Evolutionary conservation across 2,888 invertebrate genomes (phyloP).

Genomic region (Globia sparganii): DNA sequence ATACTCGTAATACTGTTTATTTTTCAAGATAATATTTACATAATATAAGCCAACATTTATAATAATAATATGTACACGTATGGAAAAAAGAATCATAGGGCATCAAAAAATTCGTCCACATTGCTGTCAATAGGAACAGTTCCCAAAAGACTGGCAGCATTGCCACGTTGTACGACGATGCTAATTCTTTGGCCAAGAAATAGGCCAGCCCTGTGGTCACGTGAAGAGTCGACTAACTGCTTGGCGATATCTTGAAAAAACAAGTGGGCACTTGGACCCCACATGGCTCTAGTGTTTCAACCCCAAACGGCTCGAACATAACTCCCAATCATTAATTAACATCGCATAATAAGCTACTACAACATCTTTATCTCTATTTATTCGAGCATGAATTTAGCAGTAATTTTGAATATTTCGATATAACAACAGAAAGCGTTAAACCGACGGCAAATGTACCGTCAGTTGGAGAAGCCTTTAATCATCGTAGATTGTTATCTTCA

Average conservation of each 20-base stretch:
- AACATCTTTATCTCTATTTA: slow-evolving; percentile 30
- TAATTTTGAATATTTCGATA: slow-evolving; percentile 27
- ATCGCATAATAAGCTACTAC: background rate
- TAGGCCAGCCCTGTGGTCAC: background rate
- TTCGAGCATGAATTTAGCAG: slow-evolving; percentile 28
- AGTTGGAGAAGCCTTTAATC: slow-evolving; percentile 50
- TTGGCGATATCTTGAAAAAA: background rate
- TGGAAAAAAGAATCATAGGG: background rate
- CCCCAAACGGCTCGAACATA: background rate
- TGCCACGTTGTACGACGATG: background rate
- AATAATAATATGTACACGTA: background rate
- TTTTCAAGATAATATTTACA: background rate
- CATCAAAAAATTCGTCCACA: background rate
- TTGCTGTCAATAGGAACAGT: background rate
- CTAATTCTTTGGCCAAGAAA: background rate
- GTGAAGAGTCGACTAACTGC: background rate
- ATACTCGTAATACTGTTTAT: background rate
- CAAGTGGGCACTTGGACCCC: background rate
- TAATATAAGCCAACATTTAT: background rate
- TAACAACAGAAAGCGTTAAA: slow-evolving; percentile 21
- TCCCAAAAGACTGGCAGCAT: background rate
- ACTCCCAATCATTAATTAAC: background rate
- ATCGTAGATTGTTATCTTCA: slow-evolving; percentile 53
- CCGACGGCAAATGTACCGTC: slow-evolving; percentile 45
- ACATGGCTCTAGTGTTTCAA: background rate